Conservation (phyloP, 2,113 vertebrate genomes). For the Platysteira castanea region DNA sequence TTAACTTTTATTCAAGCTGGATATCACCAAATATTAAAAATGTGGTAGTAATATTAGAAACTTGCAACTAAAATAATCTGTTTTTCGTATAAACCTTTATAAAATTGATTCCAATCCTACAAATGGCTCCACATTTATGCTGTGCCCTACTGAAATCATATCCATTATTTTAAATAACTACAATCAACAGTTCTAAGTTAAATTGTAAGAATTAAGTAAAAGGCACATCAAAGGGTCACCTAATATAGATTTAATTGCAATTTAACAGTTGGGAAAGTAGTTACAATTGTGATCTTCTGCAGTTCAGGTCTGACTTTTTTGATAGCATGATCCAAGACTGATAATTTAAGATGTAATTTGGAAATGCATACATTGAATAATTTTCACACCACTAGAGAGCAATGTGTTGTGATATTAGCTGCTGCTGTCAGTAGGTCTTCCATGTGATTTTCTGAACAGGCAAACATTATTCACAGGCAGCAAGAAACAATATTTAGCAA, state of each 20-base stretch:
- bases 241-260: neutral
- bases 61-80: neutral
- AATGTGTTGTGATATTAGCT: neutral
- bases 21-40: neutral
- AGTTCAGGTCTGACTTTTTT: neutral
- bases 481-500: neutral
- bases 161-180: neutral
- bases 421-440: neutral
- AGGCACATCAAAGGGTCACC: neutral
- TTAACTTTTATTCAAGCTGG: neutral
- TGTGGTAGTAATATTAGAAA: neutral
- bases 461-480: neutral
- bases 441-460: neutral
- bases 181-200: neutral
- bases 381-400: conserved; percentile 38
- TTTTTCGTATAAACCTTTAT: neutral
- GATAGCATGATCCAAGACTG: neutral
- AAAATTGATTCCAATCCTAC: neutral
- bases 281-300: conserved; percentile 14
- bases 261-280: conserved; percentile 8
- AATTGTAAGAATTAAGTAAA: neutral
- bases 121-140: neutral
- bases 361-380: conserved; percentile 23
- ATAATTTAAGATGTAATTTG: conserved; percentile 44
- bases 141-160: neutral